phyloP scores from a whole-genome alignment of 2,888 invertebrate species.

The Polietes domitor region DNA sequence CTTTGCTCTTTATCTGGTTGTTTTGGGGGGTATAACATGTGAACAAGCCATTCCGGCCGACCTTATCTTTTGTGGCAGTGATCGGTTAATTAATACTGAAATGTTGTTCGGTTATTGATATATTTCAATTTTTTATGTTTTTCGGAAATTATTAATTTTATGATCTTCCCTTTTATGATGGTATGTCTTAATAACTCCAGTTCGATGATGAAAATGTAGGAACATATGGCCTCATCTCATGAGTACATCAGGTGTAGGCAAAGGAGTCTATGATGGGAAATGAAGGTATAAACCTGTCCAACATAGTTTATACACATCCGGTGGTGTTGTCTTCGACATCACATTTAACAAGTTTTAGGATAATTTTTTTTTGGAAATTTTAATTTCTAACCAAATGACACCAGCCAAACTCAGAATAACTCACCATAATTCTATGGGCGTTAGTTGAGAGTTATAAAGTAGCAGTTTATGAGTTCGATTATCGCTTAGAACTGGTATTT shows the following conservation, averaged over 20 bases:
- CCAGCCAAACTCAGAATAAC: too few species aligned
- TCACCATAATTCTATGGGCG: too few species aligned
- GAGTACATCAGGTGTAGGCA: conserved; percentile 48
- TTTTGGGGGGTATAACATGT: conserved; percentile 32
- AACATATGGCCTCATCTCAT: conserved; percentile 46
- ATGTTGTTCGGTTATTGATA: conserved; percentile 55
- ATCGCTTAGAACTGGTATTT: too few species aligned
- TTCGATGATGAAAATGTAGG: conserved; percentile 44
- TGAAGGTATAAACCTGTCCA: not conserved
- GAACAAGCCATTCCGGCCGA: conserved; percentile 12
- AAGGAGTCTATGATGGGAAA: not conserved
- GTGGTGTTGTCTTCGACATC: not conserved
- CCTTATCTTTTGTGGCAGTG: conserved; percentile 23
- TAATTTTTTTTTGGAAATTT: not conserved
- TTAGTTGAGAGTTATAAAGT: too few species aligned
- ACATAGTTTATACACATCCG: conserved; percentile 12
- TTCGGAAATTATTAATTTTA: conserved; percentile 62
- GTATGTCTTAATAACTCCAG: conserved; percentile 6
- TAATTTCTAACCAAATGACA: too few species aligned
- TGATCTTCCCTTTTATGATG: conserved; percentile 28
- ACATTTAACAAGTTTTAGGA: conserved; percentile 2
- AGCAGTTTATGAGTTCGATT: too few species aligned
- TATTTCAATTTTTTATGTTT: conserved; percentile 58
- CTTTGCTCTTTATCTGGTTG: conserved; percentile 19
- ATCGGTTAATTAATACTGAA: conserved; percentile 63